phyloP scores from a whole-genome alignment of 1,140 invertebrate species.

The Zophobas morio region DNA sequence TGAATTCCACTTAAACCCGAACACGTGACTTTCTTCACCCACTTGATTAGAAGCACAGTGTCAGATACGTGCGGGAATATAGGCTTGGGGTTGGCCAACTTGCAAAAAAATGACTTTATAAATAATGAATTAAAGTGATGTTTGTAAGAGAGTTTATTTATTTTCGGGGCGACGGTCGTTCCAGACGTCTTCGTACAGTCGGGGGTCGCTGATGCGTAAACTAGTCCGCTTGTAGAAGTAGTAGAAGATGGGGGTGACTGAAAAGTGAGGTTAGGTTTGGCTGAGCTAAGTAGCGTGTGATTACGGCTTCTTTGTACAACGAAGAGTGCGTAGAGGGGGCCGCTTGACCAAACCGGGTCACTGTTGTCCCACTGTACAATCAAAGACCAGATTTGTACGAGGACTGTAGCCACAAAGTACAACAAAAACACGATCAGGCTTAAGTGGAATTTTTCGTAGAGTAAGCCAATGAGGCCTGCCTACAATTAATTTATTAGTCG shows the following conservation, averaged over 20 bases:
- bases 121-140: slow-evolving; percentile 25
- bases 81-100: slow-evolving; percentile 22
- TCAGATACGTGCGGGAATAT: slow-evolving; percentile 25
- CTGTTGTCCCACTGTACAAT: slow-evolving; percentile 71
- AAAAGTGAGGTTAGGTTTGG: neutral
- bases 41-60: slow-evolving; percentile 15
- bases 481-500: slow-evolving; percentile 63
- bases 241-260: too few relatives aligned
- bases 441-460: slow-evolving; percentile 75
- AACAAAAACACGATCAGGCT: slow-evolving; percentile 71
- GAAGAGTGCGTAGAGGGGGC: slow-evolving; percentile 73
- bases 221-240: neutral
- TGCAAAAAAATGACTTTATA: slow-evolving; percentile 44
- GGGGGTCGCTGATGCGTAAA: slow-evolving; percentile 71
- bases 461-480: slow-evolving; percentile 78
- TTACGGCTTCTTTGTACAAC: slow-evolving; percentile 75
- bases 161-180: slow-evolving; percentile 8
- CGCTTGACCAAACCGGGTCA: slow-evolving; percentile 69
- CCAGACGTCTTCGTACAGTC: slow-evolving; percentile 76
- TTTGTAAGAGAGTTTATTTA: slow-evolving; percentile 32
- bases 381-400: slow-evolving; percentile 74
- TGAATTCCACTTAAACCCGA: slow-evolving; percentile 70
- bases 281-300: slow-evolving; percentile 56
- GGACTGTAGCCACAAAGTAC: slow-evolving; percentile 73
- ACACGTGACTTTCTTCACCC: slow-evolving; percentile 65